Evolutionary conservation across 92 coral and sea anemone genomes (phyloP).

Genomic region (Metridium senile): DNA sequence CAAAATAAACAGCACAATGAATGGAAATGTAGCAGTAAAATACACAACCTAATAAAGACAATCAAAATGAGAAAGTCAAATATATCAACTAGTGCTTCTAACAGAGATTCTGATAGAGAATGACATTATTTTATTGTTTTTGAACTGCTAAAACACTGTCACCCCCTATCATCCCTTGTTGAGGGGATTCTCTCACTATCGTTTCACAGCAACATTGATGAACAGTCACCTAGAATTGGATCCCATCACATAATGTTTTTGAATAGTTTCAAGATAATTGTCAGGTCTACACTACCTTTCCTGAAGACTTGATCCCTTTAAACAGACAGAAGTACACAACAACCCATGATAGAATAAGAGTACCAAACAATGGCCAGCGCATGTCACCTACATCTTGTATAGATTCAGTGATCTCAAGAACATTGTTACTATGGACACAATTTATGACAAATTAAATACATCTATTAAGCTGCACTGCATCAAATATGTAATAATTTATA

Average conservation of each 20-base stretch:
- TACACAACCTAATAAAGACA: slow-evolving; percentile 63
- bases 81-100: not conserved
- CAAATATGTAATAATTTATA: too few species aligned
- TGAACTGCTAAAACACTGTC: too few species aligned
- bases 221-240: too few species aligned
- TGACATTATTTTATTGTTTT: too few species aligned
- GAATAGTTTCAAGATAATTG: too few species aligned
- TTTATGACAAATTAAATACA: not conserved
- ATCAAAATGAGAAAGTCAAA: not conserved
- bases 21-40: slow-evolving; percentile 80
- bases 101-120: too few species aligned
- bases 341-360: slow-evolving; percentile 65
- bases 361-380: slow-evolving; percentile 72
- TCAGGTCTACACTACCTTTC: slow-evolving; percentile 47
- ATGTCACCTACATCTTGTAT: slow-evolving; percentile 61
- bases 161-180: too few species aligned
- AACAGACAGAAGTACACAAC: slow-evolving; percentile 75
- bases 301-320: slow-evolving; percentile 84
- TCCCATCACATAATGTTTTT: not conserved
- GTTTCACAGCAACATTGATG: too few species aligned
- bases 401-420: slow-evolving; percentile 65
- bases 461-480: too few species aligned
- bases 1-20: slow-evolving; percentile 66
- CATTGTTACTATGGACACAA: slow-evolving; percentile 40
- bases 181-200: too few species aligned